Percentiles rank a stretch among this genome's conserved stretches.
phyloP scores from a whole-genome alignment of 2,113 vertebrate genomes.

The Haemorhous mexicanus region DNA sequence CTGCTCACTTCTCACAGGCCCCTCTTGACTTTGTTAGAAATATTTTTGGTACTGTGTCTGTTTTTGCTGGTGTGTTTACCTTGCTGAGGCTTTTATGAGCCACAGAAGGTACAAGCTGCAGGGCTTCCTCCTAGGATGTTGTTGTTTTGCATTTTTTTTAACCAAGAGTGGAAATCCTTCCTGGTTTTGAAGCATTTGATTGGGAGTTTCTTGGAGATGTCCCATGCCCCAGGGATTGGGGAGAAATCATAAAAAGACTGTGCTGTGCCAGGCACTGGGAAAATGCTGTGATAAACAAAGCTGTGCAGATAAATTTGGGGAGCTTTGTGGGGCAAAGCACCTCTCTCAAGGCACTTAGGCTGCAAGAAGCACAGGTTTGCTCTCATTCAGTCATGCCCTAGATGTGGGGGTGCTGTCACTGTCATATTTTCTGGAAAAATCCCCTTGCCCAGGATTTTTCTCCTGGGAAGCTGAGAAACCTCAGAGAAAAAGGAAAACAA shows the following conservation, averaged over 20 bases:
- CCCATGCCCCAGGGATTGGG: neutral
- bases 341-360: neutral
- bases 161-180: neutral
- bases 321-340: neutral
- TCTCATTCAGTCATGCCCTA: neutral
- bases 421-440: no score
- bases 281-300: neutral
- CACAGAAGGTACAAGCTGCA: rapidly evolving
- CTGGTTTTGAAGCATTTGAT: neutral
- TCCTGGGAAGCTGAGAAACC: no score
- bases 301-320: neutral
- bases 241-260: neutral
- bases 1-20: conserved; percentile 12
- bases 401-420: neutral
- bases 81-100: neutral
- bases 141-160: neutral
- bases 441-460: no score
- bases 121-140: neutral
- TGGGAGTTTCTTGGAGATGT: neutral
- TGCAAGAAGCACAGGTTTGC: neutral
- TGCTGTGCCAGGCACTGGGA: neutral
- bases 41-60: neutral
- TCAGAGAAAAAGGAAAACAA: no score
- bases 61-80: neutral
- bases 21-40: neutral